These are phyloP conservation scores for Rhynchonycteris naso DNA, from an alignment of 2,797 vertebrate species.

Conservation along the genomic window DNA sequence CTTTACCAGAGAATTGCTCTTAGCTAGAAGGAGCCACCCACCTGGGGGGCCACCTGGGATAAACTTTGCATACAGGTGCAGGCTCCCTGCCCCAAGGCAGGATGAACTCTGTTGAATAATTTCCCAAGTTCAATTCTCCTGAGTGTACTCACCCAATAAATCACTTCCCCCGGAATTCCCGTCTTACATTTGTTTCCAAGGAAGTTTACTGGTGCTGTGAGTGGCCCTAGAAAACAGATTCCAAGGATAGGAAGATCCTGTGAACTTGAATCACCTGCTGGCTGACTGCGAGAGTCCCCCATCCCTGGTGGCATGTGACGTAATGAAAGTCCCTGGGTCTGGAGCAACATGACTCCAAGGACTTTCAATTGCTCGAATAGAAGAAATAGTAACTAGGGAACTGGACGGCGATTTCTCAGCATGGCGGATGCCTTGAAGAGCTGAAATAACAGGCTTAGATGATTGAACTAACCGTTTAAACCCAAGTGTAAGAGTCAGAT, in stretches of 20 bases:
- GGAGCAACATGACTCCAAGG: neutral
- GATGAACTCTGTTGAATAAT: neutral
- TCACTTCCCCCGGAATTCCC: neutral
- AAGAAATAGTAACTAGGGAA: neutral
- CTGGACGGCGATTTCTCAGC: neutral
- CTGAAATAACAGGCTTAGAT: neutral
- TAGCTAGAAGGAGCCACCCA: neutral
- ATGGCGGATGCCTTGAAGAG: neutral
- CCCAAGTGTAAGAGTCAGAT: neutral
- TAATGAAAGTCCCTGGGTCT: neutral
- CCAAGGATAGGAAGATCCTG: neutral
- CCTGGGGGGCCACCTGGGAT: rapidly evolving
- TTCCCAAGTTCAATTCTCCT: neutral
- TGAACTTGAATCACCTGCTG: neutral
- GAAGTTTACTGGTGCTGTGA: neutral
- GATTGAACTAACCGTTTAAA: neutral
- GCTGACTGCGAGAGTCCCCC: neutral
- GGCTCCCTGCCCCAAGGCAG: neutral
- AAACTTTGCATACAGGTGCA: neutral
- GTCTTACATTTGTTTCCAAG: neutral
- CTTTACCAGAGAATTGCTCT: neutral
- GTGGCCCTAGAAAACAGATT: neutral
- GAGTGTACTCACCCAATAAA: neutral
- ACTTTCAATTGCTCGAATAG: neutral
- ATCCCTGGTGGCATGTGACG: neutral